phyloP scores from a whole-genome alignment of 1,140 invertebrate genomes.

The Bombyx mandarina region DNA sequence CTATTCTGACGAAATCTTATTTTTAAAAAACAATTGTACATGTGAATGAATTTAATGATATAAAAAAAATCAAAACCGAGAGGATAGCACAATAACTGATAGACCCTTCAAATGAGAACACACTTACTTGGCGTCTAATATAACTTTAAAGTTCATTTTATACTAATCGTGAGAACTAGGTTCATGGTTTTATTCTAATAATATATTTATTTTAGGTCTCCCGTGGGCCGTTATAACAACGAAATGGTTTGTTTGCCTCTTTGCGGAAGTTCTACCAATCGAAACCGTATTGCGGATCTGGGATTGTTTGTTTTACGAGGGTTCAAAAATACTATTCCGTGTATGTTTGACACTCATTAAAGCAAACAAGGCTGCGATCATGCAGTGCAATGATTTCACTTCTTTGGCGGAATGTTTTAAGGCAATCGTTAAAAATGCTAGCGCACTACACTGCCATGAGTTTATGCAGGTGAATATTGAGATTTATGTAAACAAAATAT shows the following conservation, averaged over 20 bases:
- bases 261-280: slow-evolving; percentile 90
- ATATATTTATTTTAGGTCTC: slow-evolving; percentile 65
- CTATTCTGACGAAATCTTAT: no score
- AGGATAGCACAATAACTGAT: no score
- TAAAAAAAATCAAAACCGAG: no score
- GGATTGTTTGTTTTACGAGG: slow-evolving; percentile 96
- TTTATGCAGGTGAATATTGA: slow-evolving; percentile 82
- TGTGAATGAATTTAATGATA: no score
- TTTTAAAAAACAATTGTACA: no score
- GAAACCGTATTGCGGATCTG: slow-evolving; percentile 94
- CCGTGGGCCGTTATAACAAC: slow-evolving; percentile 91
- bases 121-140: no score
- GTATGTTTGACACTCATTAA: slow-evolving; percentile 89
- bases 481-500: slow-evolving; percentile 17
- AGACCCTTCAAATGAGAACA: no score
- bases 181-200: no score
- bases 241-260: slow-evolving; percentile 96
- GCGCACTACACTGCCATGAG: slow-evolving; percentile 83
- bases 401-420: slow-evolving; percentile 84
- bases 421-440: slow-evolving; percentile 79
- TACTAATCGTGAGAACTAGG: no score
- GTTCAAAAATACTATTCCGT: slow-evolving; percentile 87
- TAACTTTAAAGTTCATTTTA: no score
- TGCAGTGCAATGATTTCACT: slow-evolving; percentile 82
- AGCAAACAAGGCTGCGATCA: slow-evolving; percentile 77